Base-by-base conservation (phyloP, 1,140 invertebrate species). In the Zophobas morio region DNA sequence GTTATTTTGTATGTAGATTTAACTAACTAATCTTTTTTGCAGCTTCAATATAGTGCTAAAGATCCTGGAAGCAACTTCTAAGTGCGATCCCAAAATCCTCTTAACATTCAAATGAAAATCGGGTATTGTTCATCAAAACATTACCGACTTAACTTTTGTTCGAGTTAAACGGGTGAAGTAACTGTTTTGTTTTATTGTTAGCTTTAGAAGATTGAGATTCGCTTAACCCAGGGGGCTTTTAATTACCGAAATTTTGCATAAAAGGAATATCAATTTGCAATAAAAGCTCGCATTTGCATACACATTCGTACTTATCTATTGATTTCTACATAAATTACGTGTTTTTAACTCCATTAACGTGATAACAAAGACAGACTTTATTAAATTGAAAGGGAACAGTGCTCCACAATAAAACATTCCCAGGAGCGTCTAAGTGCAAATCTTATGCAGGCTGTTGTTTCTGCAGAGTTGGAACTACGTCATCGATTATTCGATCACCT, bases 171-270 rank as follows among this genome's bases (percentile, higher is more conserved):
- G 60, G n/a, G 5, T 63, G 2, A 63, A 63, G 36, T 63, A 63
- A 63, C 35, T 63, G 57, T 66, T 39, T 66, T 66, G 60, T 66
- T 66, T 66, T 66, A 66, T 66, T 66, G 60, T 66, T 66, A 42
- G 60, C 60, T 66, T 42, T 66, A 42, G 54, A 57, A 66, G 60
- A 66, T 66, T 66, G 60, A 40, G 37, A 40, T 66, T 57, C 32
- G 54, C 56, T 40, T 66, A 34, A 66, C 1, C 39, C 39, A 32
- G 37, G 1, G 39, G 6, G 60, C 60, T 66, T 66, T 66, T 66
- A 66, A 66, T 66, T 66, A 66, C 60, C 37, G n/a, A 42, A 66
- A 66, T 66, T 66, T 51, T 66, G 39, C 37, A 66, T 66, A 66
- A 66, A 66, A 33, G 60, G 8, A 40, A 66, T 66, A 66, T 66